Percentiles rank a stretch among this genome's conserved stretches.
Conservation (phyloP, 2,797 vertebrate species). For the Choloepus didactylus region DNA sequence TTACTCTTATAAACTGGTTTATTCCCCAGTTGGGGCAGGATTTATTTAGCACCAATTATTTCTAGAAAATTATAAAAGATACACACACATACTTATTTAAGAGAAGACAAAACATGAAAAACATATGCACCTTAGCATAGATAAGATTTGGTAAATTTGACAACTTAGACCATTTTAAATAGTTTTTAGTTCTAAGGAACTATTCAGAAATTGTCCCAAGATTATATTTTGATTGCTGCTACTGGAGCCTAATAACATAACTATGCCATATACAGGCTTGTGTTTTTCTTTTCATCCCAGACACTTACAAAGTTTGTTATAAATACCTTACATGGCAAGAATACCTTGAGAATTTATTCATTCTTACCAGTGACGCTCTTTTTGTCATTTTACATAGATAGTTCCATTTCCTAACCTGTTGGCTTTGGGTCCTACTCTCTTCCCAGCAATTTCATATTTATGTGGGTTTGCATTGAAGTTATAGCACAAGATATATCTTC, state of each 20-base stretch:
- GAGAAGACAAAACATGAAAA: background rate
- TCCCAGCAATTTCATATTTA: slow-evolving; percentile 63
- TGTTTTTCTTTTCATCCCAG: background rate
- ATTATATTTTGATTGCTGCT: background rate
- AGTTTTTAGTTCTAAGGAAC: background rate
- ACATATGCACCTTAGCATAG: background rate
- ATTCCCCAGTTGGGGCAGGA: background rate
- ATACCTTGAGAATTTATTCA: background rate
- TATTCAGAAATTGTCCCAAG: background rate
- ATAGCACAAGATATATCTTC: slow-evolving; percentile 54
- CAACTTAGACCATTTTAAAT: background rate
- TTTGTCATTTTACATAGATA: background rate
- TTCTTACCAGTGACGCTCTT: background rate
- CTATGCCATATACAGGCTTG: background rate
- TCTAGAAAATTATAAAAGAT: background rate
- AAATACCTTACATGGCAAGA: background rate
- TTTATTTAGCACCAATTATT: background rate
- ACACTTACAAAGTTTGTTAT: background rate
- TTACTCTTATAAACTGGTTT: background rate
- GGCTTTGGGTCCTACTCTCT: background rate
- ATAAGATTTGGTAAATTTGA: background rate
- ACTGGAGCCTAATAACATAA: background rate
- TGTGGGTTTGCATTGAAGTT: slow-evolving; percentile 34
- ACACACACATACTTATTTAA: background rate
- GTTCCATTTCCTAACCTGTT: slow-evolving; percentile 26